Conservation (phyloP, 2,888 invertebrate species). For the Conomelus anceps region DNA sequence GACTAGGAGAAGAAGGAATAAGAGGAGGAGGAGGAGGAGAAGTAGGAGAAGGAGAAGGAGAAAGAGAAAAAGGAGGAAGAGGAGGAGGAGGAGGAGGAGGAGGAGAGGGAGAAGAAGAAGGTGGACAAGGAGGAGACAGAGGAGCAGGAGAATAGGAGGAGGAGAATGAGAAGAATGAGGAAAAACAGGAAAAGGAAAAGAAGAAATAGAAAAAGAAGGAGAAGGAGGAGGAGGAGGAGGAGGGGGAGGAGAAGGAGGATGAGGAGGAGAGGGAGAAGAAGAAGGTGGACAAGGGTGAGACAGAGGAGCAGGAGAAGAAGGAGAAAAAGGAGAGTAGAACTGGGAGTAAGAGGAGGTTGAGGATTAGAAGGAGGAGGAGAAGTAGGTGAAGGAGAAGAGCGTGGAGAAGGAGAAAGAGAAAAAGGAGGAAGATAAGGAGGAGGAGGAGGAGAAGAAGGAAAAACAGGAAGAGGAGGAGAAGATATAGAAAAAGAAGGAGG, state of each 20-base stretch:
- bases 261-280: slow-evolving; percentile 16
- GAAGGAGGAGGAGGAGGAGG: neutral
- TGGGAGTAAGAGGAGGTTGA: slow-evolving; percentile 14
- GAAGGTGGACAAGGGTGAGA: slow-evolving; percentile 20
- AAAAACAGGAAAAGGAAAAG: neutral
- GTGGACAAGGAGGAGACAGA: neutral
- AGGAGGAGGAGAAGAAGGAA: neutral
- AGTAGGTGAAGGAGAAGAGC: neutral
- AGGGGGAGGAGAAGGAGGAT: neutral
- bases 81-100: neutral
- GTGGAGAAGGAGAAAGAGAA: neutral
- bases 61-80: neutral
- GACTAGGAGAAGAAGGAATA: neutral
- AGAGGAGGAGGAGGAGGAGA: neutral
- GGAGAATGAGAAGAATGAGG: neutral
- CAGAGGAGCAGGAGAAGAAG: neutral
- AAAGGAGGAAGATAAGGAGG: neutral
- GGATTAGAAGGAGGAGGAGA: slow-evolving; percentile 14
- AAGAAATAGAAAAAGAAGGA: neutral
- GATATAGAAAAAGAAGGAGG: neutral
- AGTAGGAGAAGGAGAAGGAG: neutral
- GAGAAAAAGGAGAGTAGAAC: slow-evolving; percentile 15
- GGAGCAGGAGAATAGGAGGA: too few relatives aligned
- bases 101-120: neutral
- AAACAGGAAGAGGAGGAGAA: neutral